Conservation (phyloP, 2,888 invertebrate species). For the Lycophotia porphyrea region DNA sequence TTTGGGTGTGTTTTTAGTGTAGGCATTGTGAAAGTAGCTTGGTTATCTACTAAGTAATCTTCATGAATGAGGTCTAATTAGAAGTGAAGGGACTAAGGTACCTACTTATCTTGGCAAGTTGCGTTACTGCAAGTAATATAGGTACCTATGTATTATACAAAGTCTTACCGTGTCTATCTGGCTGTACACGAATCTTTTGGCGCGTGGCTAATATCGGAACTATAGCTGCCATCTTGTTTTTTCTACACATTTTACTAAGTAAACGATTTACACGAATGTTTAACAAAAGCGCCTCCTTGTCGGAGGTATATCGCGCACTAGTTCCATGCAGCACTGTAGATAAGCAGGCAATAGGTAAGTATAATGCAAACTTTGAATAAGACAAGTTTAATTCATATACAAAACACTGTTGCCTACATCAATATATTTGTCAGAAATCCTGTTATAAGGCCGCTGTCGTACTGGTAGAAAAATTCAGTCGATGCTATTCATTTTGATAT, state of each 20-base stretch:
- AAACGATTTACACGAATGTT: neutral
- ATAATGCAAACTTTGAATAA: neutral
- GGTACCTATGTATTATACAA: neutral
- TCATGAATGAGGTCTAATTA: slow-evolving; percentile 8
- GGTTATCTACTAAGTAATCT: slow-evolving; percentile 8
- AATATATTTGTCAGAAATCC: neutral
- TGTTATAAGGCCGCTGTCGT: neutral
- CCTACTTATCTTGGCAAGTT: neutral
- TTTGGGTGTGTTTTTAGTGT: slow-evolving; percentile 48
- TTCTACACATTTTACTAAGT: neutral
- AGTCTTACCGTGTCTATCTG: neutral
- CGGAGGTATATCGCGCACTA: neutral
- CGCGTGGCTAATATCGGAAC: neutral
- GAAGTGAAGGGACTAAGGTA: neutral
- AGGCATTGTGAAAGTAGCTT: slow-evolving; percentile 14
- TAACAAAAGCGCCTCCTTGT: neutral
- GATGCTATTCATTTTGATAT: neutral
- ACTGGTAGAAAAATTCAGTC: neutral
- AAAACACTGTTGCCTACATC: neutral
- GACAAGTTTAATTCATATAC: neutral
- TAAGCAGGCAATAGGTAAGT: neutral
- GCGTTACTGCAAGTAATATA: neutral
- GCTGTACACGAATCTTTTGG: neutral
- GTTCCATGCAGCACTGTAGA: neutral
- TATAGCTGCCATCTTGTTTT: neutral